Base-by-base conservation (phyloP, 1,140 invertebrate genomes). In the Drosophila kanapiae region DNA sequence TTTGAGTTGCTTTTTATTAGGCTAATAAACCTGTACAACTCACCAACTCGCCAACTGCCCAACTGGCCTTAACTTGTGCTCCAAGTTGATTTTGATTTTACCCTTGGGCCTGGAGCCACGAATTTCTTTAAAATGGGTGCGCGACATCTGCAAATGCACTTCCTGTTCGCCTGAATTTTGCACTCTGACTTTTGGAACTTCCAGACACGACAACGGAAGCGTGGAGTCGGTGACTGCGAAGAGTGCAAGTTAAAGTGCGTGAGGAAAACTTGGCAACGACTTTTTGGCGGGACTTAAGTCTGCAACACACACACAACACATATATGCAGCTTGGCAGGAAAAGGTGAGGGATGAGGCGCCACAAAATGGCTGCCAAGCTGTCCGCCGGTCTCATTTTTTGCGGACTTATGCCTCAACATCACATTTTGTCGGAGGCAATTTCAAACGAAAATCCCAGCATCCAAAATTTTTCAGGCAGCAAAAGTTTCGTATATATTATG, bases 401-500 rank as follows among this genome's bases (percentile, higher is more conserved):
- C 53, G 63, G 80, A 82, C 63, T 74, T 78, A 69, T 75, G 75
- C 75, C 63, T 23, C 23, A 23, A 23, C 63, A 53, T 75, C 78
- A 82, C 82, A 48, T 69, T 74, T 75, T n/a, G 58, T 57, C 61
- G 10, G 58, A 62, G 75, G 75, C 75, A 78, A 58, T 68, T 74
- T 74, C n/a, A 69, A 71, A 45, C 48, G 47, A 70, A 63, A 60
- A 18, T 38, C 38, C 14, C 33, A 43, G 18, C 23, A 23, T 29
- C 6, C 33, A 47, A 27, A 35, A 48, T 31, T 74, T 65, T 79
- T 69, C 29, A 16, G 62, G 40, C 59, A 13, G 42, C 53, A 71
- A 82, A 80, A 82, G 47, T 86, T 78, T 70, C 29, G 58, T 43
- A 74, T 80, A 85, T 57, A 80, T 88, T 80, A 72, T 77, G 63